Base-by-base conservation (phyloP, 2,113 vertebrate genomes). In the Sporophila hypoxantha region DNA sequence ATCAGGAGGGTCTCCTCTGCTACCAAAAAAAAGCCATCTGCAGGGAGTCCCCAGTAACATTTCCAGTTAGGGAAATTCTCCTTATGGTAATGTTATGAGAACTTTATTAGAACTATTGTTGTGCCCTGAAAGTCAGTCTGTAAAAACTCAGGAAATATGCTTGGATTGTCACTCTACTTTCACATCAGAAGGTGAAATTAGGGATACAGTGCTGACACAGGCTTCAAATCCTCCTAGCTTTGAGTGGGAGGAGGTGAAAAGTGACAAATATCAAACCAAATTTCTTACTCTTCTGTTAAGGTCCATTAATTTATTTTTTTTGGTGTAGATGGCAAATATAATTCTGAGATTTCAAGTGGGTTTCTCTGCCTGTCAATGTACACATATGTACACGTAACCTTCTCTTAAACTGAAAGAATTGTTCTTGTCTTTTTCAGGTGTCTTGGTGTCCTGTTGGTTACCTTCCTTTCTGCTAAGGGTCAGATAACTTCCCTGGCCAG, bases 361-460 rank as follows among this genome's bases (percentile, higher is more conserved):
- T 50, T 42, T 46, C 15, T 80, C 13, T 41, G 14, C 5, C 19
- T 20, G 7, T 27, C 18, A 62, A 2, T 25, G 5, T 30, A 22
- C 4, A 1, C 30, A 12, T 15, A 53, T 0, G 1, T 65, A 37
- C 3, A 42, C 0, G 0, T 49, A 67, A 2, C 2, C 5, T 55
- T 81, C 27, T 47, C 17, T 62, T 52, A 85, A 79, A 69, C 2
- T 3, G 4, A 34, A 68, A 41, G 2, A 49, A 47, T 5, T 60
- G 17, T 39, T 34, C 17, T 70, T 85, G 12, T 56, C 65, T 56
- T 81, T 77, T 30, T 29, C 8, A 16, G 29, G 6, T 56, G 18
- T 32, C 9, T 44, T 56, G 21, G 6, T 62, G 10, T 50, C 19
- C 20, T 55, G 1, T 44, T 56, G 7, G 14, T 59, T 47, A 39